A percentile compares a stretch with the other conserved stretches of the same genome.
Evolutionary conservation across 2,888 invertebrate species (phyloP).

Genomic region (Venusia cambrica): DNA sequence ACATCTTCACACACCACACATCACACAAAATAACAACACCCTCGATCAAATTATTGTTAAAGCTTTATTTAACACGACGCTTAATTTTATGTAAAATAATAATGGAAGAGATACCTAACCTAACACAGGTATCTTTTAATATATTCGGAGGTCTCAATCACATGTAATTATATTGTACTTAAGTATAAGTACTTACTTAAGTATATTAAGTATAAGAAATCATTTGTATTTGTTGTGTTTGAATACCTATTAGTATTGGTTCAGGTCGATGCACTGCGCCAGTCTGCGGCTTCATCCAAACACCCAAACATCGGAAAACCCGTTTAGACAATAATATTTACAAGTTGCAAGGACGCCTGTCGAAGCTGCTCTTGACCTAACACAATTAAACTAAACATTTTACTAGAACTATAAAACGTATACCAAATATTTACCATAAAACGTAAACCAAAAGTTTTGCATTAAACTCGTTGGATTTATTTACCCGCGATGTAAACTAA

Average conservation of each 20-base stretch:
- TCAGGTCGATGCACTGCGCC: conserved; percentile 49
- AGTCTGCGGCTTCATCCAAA: conserved; percentile 61
- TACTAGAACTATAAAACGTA: conserved; percentile 79
- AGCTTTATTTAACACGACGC: too few species aligned
- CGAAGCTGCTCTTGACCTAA: conserved; percentile 79
- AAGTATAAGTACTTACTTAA: too few species aligned
- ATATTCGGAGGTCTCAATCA: too few species aligned
- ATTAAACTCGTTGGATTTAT: conserved; percentile 77
- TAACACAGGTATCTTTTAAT: too few species aligned
- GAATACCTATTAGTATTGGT: conserved; percentile 4
- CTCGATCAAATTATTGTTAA: too few species aligned
- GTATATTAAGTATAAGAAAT: too few species aligned
- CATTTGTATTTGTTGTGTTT: too few species aligned
- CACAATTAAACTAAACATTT: conserved; percentile 80
- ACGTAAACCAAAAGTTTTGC: conserved; percentile 81
- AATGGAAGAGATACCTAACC: too few species aligned
- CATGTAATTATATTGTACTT: too few species aligned
- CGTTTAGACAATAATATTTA: conserved; percentile 81
- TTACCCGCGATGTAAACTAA: conserved; percentile 62
- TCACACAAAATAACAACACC: too few species aligned
- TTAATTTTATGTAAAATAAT: too few species aligned
- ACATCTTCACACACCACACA: too few species aligned
- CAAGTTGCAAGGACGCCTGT: conserved; percentile 77
- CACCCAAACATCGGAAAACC: conserved; percentile 74
- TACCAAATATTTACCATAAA: conserved; percentile 81